Base-by-base conservation (phyloP, 2,113 vertebrate genomes). In the Corynorhinus townsendii region DNA sequence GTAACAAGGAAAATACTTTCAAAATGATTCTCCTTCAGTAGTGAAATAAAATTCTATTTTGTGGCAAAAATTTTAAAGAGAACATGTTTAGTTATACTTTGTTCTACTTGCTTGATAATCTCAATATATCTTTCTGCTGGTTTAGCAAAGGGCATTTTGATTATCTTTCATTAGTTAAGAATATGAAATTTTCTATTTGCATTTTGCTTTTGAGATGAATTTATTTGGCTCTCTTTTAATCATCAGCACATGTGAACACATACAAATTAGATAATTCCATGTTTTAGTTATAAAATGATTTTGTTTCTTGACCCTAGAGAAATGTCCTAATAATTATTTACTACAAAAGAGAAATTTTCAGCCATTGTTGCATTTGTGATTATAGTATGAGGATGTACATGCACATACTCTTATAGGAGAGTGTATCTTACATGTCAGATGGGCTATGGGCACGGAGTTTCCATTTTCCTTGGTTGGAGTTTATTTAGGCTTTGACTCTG, bases 131-230 rank as follows among this genome's bases (percentile, higher is more conserved):
- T 92, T 93, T 89, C 62, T 86, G 35, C 22, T 93, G 22, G 24
- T n/a, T 86, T 76, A 64, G 9, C 17, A 81, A 95, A 92, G 66
- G 38, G 6, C 38, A 72, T 56, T 84, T 71, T 81, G 26, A 82
- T 62, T 38, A 56, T 6, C 30, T 64, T 79, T 94, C 19, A 43
- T 94, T 89, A 38, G 11, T 30, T 90, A 33, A 93, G 24, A 95
- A 49, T 85, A 92, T 49, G 43, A 16, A 76, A 30, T 84, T 88
- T 84, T 49, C n/a, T 28, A 33, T 64, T 43, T 91, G 30, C 16
- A 40, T 81, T 81, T 95, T 94, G 47, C 26, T 92, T 89, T 81
- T 73, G 87, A 93, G 45, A 72, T 93, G 28, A 81, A 76, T 10
- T 68, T 47, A 62, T 72, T 89, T 90, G 93, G 1, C 26, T 83